Evolutionary conservation across 2,797 vertebrate genomes (phyloP), one percentile per base, ranked within the genome.

Genomic region (Paguma larvata): DNA sequence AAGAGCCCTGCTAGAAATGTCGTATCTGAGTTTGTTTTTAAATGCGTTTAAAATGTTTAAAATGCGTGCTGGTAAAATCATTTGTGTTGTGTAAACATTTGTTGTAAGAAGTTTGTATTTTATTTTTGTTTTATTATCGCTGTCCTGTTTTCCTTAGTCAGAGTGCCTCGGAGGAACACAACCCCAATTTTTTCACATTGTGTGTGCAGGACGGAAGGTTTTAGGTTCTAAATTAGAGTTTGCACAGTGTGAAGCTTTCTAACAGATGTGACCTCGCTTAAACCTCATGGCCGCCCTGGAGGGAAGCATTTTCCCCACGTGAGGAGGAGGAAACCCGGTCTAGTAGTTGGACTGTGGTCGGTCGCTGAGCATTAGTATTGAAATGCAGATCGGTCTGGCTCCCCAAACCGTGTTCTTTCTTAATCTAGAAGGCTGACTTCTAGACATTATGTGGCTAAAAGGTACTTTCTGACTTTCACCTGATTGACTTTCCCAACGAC

Each of bases 141-240:
- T 84, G 92, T 63, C 70, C 25, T 93, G 53, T 85, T 88, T 82
- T 84, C 89, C 51, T 73, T 94, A 87, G 92, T 86, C 63, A 90
- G 92, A 87, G 32, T 34, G 48, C 30, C 72, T 89, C 82, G 85
- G 73, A 78, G 73, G 56, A 87, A 38, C 8, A 72, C 46, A 92
- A 10, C 30, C 72, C 62, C 19, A 46, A 15, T 96, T 68, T 77
- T 96, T 85, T 89, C 83, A 75, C 67, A 77, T 16, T 44, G 23
- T 88, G 48, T 68, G 30, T 68, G 19, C 59, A 80, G 62, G n/a
- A 73, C 3, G 6, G 44, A n/a, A 77, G 18, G 53, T 59, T 79
- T 79, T 68, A 38, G 41, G 41, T 87, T 94, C 65, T 90, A 67
- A 91, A 79, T 91, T 80, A 67, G 73, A 46, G 32, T 65, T 89